Evolutionary conservation across 2,113 vertebrate species (phyloP).

Genomic region (Clarias batrachus): DNA sequence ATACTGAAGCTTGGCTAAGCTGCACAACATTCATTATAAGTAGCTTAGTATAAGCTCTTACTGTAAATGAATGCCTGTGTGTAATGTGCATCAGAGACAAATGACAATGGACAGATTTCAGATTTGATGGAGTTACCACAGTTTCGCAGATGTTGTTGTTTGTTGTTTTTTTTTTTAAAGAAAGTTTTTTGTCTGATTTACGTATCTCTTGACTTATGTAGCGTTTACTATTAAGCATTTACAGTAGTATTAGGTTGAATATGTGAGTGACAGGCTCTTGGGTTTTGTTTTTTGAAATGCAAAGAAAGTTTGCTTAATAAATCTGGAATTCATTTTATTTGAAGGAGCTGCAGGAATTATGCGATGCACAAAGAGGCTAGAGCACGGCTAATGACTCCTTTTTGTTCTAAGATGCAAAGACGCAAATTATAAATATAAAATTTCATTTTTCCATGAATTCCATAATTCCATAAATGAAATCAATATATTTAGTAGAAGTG

Average conservation of each 20-base stretch:
- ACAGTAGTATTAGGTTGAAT: not conserved
- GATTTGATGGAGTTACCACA: not conserved
- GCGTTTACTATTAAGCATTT: not conserved
- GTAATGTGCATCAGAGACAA: conserved; percentile 5
- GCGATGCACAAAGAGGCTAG: not conserved
- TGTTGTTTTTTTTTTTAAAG: not conserved
- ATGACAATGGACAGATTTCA: conserved; percentile 2
- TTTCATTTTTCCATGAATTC: too few species aligned
- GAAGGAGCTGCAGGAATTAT: not conserved
- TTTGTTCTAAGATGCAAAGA: not conserved
- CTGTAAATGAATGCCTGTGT: conserved; percentile 1
- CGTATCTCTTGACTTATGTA: not conserved
- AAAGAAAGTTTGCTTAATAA: not conserved
- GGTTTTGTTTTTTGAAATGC: conserved; percentile 37
- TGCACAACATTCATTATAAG: not conserved
- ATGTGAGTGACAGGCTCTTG: conserved; percentile 21
- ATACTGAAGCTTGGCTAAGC: not conserved
- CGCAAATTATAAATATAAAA: not conserved
- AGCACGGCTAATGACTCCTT: not conserved
- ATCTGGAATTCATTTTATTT: not conserved
- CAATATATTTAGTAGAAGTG: too few species aligned
- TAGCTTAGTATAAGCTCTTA: not conserved
- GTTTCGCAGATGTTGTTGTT: not conserved
- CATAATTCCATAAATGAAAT: not conserved
- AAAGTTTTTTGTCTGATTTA: conserved; percentile 10